Base-by-base conservation (phyloP, 2,113 vertebrate species). In the Hirundichthys speculiger region DNA sequence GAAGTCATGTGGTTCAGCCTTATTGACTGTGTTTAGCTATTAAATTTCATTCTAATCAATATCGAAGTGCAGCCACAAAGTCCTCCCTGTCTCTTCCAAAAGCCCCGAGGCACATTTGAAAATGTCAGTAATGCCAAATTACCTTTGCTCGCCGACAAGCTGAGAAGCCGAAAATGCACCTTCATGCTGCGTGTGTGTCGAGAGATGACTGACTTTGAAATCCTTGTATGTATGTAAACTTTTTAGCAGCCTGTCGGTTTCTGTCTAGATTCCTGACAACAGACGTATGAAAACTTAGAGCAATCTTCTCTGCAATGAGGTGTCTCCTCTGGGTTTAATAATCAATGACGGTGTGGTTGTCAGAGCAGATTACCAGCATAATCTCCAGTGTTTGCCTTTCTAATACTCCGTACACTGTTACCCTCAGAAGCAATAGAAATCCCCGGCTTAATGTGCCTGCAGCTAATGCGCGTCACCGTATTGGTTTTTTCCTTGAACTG, bases 281-380 rank as follows among this genome's bases (percentile, higher is more conserved):
- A 16, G 58, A 19, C 16, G 21, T 66, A 57, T 30, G n/a, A 62
- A 16, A 1, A 43, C 46, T 56, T 25, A 21, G 30, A 40, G 51
- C 19, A 47, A 45, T 34, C 55, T 34, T 49, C 30, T 19, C 40
- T 4, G 30, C 63, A 20, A 20, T 1, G 14, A 14, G 22, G 22
- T 38, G 0, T 46, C 58, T 62, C 40, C 24, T 13, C 67, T 39
- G 48, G 60, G 60, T 83, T 88, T 86, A 88, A 86, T 85, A 87
- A 90, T 87, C 81, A 80, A 86, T 83, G 79, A 57, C 69, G 49
- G 69, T 51, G 48, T 30, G 64, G 50, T 80, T 84, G 86, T 88
- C 46, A 9, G 52, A 67, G 61, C 75, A 88, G 88, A 88, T 88
- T 88, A 90, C 67, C 8, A 59, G 52, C 39, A 3, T 86, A 86